These are phyloP conservation scores for Heliconius aoede DNA, from an alignment of 2,888 invertebrate species.

Conservation along the genomic window DNA sequence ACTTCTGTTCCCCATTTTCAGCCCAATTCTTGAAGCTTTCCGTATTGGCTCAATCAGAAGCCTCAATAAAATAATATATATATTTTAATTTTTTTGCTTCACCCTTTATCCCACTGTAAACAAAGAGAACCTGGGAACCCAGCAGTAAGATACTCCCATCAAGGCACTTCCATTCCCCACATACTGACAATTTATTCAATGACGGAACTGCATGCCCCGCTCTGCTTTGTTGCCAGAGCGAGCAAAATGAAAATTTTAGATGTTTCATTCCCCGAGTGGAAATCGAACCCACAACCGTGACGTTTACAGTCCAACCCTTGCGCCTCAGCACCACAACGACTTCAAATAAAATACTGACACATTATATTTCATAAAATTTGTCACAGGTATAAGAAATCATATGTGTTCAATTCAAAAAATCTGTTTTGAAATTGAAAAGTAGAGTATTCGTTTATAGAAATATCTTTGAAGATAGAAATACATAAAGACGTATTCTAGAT, in stretches of 20 bases:
- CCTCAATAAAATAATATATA: too few species aligned
- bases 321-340: neutral
- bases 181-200: too few species aligned
- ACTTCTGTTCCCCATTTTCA: too few species aligned
- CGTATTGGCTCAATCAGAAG: too few species aligned
- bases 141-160: too few species aligned
- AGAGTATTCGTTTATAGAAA: slow-evolving; percentile 23
- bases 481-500: neutral
- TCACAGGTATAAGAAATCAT: slow-evolving; percentile 9
- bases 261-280: neutral
- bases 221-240: too few species aligned
- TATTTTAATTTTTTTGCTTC: too few species aligned
- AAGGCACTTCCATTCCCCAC: too few species aligned
- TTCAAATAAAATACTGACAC: neutral
- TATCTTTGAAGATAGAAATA: slow-evolving; percentile 7
- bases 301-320: neutral
- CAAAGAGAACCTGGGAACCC: too few species aligned
- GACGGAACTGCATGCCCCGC: too few species aligned
- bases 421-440: slow-evolving; percentile 17
- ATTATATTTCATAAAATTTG: neutral
- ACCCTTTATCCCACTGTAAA: too few species aligned
- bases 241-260: neutral
- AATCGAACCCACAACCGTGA: neutral
- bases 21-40: too few species aligned
- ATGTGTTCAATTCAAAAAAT: slow-evolving; percentile 7